Evolutionary conservation across 2,797 vertebrate species (phyloP), one percentile per base, ranked within the genome.

Genomic region (Sebastes kiyomatsui): DNA sequence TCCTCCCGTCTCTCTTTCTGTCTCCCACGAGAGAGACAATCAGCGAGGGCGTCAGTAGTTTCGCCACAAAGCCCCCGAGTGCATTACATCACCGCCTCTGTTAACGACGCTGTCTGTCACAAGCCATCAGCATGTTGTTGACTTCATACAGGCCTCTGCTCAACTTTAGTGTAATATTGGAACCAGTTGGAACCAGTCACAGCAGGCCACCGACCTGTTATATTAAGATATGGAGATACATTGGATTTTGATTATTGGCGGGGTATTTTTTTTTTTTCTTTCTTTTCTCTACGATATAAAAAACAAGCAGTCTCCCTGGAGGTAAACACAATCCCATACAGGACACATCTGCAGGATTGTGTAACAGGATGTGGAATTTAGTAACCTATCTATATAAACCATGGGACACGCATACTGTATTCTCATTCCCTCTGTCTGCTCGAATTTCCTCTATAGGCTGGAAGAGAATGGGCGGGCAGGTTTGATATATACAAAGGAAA

Each of bases 81-180:
- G 84, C 76, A 93, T 93, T 87, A 94, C 93, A 92, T 95, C 93
- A 92, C 77, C 52, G 16, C 77, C 88, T 88, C 84, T 75, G 78
- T 84, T 89, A 90, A 88, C 35, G 67, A 75, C 11, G 73, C 82
- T 75, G 84, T 84, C 87, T 85, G 90, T 94, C 92, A 92, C 82
- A 82, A 87, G 75, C 32, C 81, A 81, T 92, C 85, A 87, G 80
- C 79, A 10, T 79, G 79, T 62, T 77, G 81, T 67, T 91, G 90
- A 92, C 89, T 90, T 87, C 86, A 88, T 80, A 72, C 71, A 79
- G 81, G 74, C 70, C 75, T 82, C 75, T 49, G 58, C 77, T 85
- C 28, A 81, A 86, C 80, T 87, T 88, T 85, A 74, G 73, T 71
- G 46, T 72, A 59, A 73, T 83, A 80, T 77, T 88, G 49, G 77